phyloP scores from a whole-genome alignment of 2,888 invertebrate genomes.

The Chrysolina oricalcia region DNA sequence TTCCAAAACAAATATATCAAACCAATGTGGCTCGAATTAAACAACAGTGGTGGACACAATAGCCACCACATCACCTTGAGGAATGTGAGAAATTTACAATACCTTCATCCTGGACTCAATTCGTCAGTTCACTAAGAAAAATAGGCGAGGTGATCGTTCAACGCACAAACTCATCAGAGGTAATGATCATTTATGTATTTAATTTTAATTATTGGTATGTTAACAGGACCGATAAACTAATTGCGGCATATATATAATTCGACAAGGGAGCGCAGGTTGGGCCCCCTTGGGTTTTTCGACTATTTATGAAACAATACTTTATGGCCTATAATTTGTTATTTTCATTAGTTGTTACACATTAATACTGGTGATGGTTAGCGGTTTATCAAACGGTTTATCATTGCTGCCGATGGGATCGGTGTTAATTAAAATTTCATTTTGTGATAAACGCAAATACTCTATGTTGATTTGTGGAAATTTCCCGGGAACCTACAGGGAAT shows the following conservation, averaged over 20 bases:
- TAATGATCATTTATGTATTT: conserved; percentile 42
- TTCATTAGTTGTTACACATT: conserved; percentile 54
- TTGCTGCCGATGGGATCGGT: conserved; percentile 42
- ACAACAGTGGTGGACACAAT: too few relatives aligned
- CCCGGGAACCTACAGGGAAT: not conserved
- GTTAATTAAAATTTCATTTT: conserved; percentile 49
- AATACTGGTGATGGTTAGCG: conserved; percentile 47
- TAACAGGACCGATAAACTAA: conserved; percentile 54
- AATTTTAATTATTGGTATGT: conserved; percentile 57
- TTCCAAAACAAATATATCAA: too few relatives aligned
- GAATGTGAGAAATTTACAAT: too few relatives aligned
- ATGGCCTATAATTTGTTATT: conserved; percentile 59
- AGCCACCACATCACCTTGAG: too few relatives aligned
- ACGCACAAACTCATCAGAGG: not conserved
- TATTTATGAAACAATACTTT: conserved; percentile 59
- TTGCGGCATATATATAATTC: conserved; percentile 48
- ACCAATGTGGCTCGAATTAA: too few relatives aligned
- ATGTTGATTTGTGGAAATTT: conserved; percentile 8
- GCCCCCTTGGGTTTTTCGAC: conserved; percentile 53
- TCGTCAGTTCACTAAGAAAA: not conserved
- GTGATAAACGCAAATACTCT: conserved; percentile 38
- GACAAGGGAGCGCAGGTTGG: conserved; percentile 52
- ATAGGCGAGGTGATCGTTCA: not conserved
- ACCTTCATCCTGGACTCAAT: too few relatives aligned
- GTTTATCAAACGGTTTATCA: conserved; percentile 55